These are phyloP conservation scores for Megathymus violae DNA, from an alignment of 1,140 invertebrate species.

Conservation along the genomic window DNA sequence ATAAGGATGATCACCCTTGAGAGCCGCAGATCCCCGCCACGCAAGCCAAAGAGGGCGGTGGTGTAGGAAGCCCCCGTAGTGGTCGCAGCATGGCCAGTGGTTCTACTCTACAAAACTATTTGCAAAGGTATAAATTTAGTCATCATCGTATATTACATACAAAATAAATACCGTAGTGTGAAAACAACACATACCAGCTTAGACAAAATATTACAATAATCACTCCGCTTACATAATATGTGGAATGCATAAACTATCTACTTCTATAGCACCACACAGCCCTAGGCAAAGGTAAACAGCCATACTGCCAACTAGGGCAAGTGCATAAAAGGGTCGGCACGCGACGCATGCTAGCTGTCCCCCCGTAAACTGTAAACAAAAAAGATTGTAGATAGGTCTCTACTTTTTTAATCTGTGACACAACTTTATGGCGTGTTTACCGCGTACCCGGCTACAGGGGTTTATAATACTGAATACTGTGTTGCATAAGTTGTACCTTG, in stretches of 20 bases:
- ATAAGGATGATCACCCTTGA: no score
- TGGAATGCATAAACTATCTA: constrained; percentile 30
- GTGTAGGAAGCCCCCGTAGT: no score
- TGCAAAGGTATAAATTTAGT: no score
- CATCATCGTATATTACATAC: no score
- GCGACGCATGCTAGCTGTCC: constrained; percentile 27
- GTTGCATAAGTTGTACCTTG: no score
- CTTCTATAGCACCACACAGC: constrained; percentile 15
- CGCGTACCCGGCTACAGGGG: constrained; percentile 7
- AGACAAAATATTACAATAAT: no score
- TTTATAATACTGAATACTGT: constrained; percentile 19
- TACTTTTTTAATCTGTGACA: constrained; percentile 32
- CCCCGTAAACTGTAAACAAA: constrained; percentile 33
- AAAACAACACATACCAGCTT: no score
- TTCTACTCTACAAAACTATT: no score
- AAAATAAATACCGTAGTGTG: no score
- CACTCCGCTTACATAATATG: constrained; percentile 12
- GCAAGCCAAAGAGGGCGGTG: no score
- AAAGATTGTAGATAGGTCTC: constrained; percentile 29
- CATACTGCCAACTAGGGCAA: constrained; percentile 34
- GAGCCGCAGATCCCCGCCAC: no score
- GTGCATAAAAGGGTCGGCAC: constrained; percentile 33
- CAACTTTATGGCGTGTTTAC: constrained; percentile 27
- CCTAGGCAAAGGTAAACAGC: constrained; percentile 28
- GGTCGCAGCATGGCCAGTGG: no score